Evolutionary conservation across 2,797 vertebrate species (phyloP).

Genomic region (Dryobates pubescens): DNA sequence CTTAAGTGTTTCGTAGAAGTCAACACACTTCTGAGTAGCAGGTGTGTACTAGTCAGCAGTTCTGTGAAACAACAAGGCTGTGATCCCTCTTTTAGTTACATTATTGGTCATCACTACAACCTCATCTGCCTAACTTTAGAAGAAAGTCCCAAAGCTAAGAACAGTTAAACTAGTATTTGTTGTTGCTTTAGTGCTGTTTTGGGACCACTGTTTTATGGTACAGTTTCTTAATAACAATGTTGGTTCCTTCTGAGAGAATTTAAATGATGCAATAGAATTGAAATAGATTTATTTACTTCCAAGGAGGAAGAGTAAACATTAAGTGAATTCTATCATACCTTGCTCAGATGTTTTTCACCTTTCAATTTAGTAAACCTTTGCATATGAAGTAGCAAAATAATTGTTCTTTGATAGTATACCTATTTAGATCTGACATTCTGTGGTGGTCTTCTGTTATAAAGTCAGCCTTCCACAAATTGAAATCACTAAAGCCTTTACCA

Average conservation of each 20-base stretch:
- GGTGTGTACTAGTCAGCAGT: background rate
- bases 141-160: background rate
- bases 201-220: background rate
- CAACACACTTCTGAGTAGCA: background rate
- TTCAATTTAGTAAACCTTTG: background rate
- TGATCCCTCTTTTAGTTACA: background rate
- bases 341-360: background rate
- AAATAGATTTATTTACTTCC: conserved; percentile 56
- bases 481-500: background rate
- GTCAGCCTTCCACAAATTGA: background rate
- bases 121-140: background rate
- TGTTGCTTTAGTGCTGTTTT: background rate
- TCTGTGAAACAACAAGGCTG: background rate
- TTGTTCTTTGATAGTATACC: background rate
- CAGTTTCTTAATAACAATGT: background rate
- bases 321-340: background rate
- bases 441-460: background rate
- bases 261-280: conserved; percentile 73
- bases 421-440: background rate
- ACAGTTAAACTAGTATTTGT: background rate
- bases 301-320: background rate
- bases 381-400: background rate
- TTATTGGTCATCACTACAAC: background rate
- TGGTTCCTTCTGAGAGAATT: conserved; percentile 43
- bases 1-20: background rate